phyloP scores from a whole-genome alignment of 2,888 invertebrate species.

The Pollenia griseotomentosa region DNA sequence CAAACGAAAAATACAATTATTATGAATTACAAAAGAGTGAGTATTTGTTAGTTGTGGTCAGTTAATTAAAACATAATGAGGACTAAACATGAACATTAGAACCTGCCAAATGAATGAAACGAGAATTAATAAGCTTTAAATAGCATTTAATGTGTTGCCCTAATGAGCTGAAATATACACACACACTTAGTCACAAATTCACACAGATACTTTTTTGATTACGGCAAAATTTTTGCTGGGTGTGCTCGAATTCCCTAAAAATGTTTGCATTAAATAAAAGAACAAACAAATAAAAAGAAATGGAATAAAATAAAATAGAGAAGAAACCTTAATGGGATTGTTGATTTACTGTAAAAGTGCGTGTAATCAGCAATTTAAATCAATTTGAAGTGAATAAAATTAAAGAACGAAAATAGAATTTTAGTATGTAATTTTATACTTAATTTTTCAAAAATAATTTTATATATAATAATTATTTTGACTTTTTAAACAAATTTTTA shows the following conservation, averaged over 20 bases:
- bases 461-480: background rate
- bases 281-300: background rate
- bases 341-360: slow-evolving; percentile 67
- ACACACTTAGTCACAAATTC: background rate
- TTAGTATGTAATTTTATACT: background rate
- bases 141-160: slow-evolving; percentile 43
- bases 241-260: slow-evolving; percentile 25
- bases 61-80: slow-evolving; percentile 72
- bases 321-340: slow-evolving; percentile 38
- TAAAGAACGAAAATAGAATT: background rate
- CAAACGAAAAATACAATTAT: slow-evolving; percentile 12
- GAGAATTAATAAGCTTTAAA: slow-evolving; percentile 54
- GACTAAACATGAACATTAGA: slow-evolving; percentile 63
- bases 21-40: slow-evolving; percentile 41
- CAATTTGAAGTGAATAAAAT: slow-evolving; percentile 43
- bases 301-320: background rate
- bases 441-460: too few relatives aligned
- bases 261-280: background rate
- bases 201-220: background rate
- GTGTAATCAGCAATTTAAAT: slow-evolving; percentile 59
- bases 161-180: slow-evolving; percentile 39
- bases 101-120: slow-evolving; percentile 20
- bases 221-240: slow-evolving; percentile 21
- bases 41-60: slow-evolving; percentile 65
- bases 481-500: background rate